Percentiles rank a stretch among this genome's conserved stretches.
Conservation (phyloP, 2,113 vertebrate genomes). For the Thunnus thynnus region DNA sequence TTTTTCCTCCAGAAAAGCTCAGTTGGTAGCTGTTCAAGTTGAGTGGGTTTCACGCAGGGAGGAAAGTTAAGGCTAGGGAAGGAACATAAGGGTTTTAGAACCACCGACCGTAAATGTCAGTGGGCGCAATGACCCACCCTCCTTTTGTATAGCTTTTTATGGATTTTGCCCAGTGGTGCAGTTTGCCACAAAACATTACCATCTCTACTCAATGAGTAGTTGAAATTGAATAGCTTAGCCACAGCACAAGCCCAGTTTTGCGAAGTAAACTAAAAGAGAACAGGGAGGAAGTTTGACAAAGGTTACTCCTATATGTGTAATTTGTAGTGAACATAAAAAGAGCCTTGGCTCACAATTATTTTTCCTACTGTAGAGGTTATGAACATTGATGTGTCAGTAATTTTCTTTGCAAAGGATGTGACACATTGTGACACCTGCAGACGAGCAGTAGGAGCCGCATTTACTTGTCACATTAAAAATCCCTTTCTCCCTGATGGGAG, state of each 20-base stretch:
- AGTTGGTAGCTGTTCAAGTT: conserved; percentile 25
- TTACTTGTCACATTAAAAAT: conserved; percentile 12
- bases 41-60: conserved; percentile 40
- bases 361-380: background rate
- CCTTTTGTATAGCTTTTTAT: conserved; percentile 55
- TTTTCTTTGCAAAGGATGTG: background rate
- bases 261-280: conserved; percentile 10
- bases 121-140: conserved; percentile 51
- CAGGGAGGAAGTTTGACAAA: background rate
- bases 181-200: conserved; percentile 14
- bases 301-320: background rate
- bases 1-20: conserved; percentile 19
- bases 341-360: background rate
- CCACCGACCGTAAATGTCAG: conserved; percentile 67
- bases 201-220: conserved; percentile 7
- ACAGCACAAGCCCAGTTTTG: background rate
- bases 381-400: conserved; percentile 2
- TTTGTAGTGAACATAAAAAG: background rate
- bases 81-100: conserved; percentile 61
- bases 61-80: conserved; percentile 26
- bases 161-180: conserved; percentile 65
- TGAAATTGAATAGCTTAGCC: conserved; percentile 4
- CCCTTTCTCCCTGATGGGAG: background rate
- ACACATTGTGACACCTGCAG: conserved; percentile 12
- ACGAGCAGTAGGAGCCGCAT: background rate